A percentile compares a stretch with the other conserved stretches of the same genome.
These are phyloP conservation scores for Triops longicaudatus DNA, from an alignment of 1,140 invertebrate genomes.

Conservation along the genomic window DNA sequence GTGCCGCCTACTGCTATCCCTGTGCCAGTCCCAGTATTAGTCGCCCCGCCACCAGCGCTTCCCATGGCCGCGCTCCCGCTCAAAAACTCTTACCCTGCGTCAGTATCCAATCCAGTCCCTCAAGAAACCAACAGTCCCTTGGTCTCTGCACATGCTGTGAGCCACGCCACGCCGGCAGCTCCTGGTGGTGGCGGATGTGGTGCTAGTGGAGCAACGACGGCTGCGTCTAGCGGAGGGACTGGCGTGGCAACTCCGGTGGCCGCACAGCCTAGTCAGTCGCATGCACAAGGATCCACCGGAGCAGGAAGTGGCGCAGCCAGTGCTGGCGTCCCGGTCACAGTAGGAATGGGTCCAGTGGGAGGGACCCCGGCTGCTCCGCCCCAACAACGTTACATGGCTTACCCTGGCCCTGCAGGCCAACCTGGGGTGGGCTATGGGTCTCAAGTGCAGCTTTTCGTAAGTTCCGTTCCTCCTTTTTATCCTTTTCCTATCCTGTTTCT, in stretches of 20 bases:
- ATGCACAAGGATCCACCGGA: slow-evolving; percentile 17
- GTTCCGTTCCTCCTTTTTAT: not conserved
- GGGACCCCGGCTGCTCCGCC: not conserved
- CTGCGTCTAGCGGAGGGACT: slow-evolving; percentile 42
- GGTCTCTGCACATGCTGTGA: slow-evolving; percentile 40
- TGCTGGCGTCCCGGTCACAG: not conserved
- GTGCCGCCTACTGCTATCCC: slow-evolving; percentile 46
- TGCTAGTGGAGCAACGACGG: slow-evolving; percentile 51
- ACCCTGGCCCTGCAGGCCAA: slow-evolving; percentile 24
- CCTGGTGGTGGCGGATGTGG: slow-evolving; percentile 43
- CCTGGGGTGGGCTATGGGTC: slow-evolving; percentile 20
- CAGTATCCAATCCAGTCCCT: not conserved
- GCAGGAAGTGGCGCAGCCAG: not conserved
- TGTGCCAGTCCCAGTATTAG: slow-evolving; percentile 32
- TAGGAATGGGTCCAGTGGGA: not conserved
- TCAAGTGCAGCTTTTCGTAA: slow-evolving; percentile 28
- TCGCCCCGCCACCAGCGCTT: slow-evolving; percentile 31
- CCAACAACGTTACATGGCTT: slow-evolving; percentile 23
- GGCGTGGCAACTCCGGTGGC: slow-evolving; percentile 22
- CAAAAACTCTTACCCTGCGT: not conserved
- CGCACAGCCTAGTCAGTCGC: slow-evolving; percentile 27
- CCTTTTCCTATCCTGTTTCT: too few species aligned
- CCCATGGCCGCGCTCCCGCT: slow-evolving; percentile 35
- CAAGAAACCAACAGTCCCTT: not conserved
- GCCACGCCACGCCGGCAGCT: slow-evolving; percentile 46